These are phyloP conservation scores for Bryconaethiops microstoma DNA, from an alignment of 2,797 vertebrate species.

Conservation along the genomic window DNA sequence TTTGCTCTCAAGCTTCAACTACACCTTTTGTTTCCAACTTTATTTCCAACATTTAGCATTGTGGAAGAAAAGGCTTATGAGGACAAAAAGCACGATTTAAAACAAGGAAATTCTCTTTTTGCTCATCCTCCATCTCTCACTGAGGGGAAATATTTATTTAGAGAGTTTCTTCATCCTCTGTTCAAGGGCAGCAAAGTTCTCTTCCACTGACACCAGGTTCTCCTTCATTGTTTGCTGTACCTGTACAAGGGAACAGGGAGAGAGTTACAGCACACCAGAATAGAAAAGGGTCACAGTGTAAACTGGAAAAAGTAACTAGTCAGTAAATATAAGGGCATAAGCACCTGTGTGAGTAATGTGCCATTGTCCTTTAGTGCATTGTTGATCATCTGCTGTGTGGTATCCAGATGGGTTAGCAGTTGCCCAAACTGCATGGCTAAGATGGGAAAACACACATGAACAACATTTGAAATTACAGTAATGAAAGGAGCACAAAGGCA, in stretches of 20 bases:
- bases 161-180: constrained; percentile 88
- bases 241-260: constrained; percentile 63
- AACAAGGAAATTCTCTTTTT: constrained; percentile 4
- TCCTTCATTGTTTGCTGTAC: constrained; percentile 93
- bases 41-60: constrained; percentile 64
- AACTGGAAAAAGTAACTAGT: neutral
- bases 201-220: constrained; percentile 85
- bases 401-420: constrained; percentile 91
- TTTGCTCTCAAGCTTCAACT: constrained; percentile 64
- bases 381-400: constrained; percentile 92
- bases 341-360: constrained; percentile 84
- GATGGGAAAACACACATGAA: neutral
- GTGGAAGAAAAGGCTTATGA: constrained; percentile 63
- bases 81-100: constrained; percentile 44
- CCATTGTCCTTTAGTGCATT: constrained; percentile 89
- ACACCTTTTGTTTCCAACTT: constrained; percentile 43
- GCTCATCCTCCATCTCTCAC: constrained; percentile 59
- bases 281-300: neutral
- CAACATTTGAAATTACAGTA: neutral
- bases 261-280: neutral
- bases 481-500: too few species aligned
- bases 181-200: constrained; percentile 85
- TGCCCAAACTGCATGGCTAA: constrained; percentile 94
- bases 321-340: neutral
- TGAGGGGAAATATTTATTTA: constrained; percentile 74